Evolutionary conservation across 2,797 vertebrate genomes (phyloP).

Genomic region (Lagodon rhomboides): DNA sequence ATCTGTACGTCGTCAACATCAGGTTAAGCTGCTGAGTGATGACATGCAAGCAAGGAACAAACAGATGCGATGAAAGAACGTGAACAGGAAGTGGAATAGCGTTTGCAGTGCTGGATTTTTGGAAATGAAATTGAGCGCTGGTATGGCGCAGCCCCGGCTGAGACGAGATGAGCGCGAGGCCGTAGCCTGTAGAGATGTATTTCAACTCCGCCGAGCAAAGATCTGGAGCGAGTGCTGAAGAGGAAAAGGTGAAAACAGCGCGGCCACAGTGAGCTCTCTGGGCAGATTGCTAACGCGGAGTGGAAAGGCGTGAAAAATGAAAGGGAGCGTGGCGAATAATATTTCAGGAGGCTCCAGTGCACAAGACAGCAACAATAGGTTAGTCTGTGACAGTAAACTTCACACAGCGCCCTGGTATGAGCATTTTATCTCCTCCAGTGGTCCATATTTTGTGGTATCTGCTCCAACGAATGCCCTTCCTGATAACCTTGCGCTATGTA

Average conservation of each 20-base stretch:
- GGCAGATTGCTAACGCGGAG: conserved; percentile 37
- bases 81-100: not conserved
- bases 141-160: conserved; percentile 9
- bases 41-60: not conserved
- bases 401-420: conserved; percentile 34
- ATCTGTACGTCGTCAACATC: conserved; percentile 12
- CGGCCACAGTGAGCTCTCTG: conserved; percentile 36
- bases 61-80: not conserved
- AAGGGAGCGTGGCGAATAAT: conserved; percentile 55
- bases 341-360: conserved; percentile 58
- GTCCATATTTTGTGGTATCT: conserved; percentile 58
- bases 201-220: conserved; percentile 44
- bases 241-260: conserved; percentile 22
- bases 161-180: conserved; percentile 28
- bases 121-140: conserved; percentile 28
- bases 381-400: conserved; percentile 49
- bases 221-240: conserved; percentile 47
- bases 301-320: conserved; percentile 57
- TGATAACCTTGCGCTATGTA: conserved; percentile 65
- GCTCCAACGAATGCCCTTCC: conserved; percentile 48
- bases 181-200: conserved; percentile 46
- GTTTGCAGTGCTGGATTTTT: not conserved
- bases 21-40: conserved; percentile 5
- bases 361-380: conserved; percentile 57
- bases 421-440: conserved; percentile 55